These are phyloP conservation scores for Platycnemis pennipes DNA, from an alignment of 2,888 invertebrate species.

Conservation along the genomic window DNA sequence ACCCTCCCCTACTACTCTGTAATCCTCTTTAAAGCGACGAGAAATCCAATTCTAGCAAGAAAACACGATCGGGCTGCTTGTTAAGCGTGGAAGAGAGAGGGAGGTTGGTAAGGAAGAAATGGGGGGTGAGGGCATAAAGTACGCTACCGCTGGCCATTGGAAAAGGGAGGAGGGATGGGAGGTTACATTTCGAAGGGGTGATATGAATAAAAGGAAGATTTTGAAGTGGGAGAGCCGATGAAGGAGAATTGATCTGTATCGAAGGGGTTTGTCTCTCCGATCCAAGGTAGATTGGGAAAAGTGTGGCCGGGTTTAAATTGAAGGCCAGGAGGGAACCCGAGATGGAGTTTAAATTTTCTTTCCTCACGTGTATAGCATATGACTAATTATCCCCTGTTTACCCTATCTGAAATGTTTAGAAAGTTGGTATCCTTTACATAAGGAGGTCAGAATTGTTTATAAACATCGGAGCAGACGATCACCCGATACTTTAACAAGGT, in stretches of 20 bases:
- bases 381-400: no score
- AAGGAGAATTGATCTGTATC: not conserved
- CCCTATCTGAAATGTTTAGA: no score
- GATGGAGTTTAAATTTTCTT: no score
- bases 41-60: constrained; percentile 20
- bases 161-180: not conserved
- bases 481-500: no score
- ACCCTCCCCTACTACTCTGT: not conserved
- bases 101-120: not conserved
- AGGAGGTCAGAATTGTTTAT: no score
- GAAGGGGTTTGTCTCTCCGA: not conserved
- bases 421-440: no score
- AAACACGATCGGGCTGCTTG: not conserved
- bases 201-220: not conserved
- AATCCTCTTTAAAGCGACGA: constrained; percentile 31
- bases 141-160: not conserved
- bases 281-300: not conserved
- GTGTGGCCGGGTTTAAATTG: not conserved
- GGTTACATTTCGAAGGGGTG: not conserved
- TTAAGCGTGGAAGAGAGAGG: not conserved
- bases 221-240: not conserved
- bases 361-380: no score
- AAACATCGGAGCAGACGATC: no score
- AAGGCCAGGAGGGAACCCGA: no score
- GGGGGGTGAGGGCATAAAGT: not conserved